Evolutionary conservation across 2,797 vertebrate genomes (phyloP).

Genomic region (Melanogrammus aeglefinus): DNA sequence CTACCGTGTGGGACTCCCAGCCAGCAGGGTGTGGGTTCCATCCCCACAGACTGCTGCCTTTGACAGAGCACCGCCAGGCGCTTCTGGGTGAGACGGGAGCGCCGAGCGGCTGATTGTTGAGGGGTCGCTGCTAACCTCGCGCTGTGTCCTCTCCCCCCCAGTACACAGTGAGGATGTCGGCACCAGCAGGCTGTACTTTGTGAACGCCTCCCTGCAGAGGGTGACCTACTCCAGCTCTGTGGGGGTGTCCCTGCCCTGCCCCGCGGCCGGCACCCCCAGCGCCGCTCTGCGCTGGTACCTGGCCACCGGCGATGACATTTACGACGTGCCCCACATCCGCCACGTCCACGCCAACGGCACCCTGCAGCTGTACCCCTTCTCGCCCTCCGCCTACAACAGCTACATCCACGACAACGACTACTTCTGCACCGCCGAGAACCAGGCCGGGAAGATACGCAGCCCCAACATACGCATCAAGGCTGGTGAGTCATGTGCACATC

Average conservation of each 20-base stretch:
- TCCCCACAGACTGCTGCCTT: no score
- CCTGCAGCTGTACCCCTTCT: slow-evolving; percentile 97
- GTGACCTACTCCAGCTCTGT: slow-evolving; percentile 99
- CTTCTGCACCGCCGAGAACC: slow-evolving; percentile 98
- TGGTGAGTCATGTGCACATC: slow-evolving; percentile 71
- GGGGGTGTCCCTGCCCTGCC: slow-evolving; percentile 99
- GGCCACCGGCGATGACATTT: slow-evolving; percentile 98
- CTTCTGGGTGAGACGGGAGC: no score
- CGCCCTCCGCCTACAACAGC: slow-evolving; percentile 98
- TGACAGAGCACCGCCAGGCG: no score
- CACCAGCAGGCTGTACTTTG: slow-evolving; percentile 98
- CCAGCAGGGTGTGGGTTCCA: no score
- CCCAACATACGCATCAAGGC: slow-evolving; percentile 97
- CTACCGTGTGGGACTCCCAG: no score
- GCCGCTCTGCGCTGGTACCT: slow-evolving; percentile 98
- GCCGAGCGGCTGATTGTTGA: no score
- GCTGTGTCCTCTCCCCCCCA: slow-evolving; percentile 48
- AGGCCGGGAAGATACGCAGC: slow-evolving; percentile 96
- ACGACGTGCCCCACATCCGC: slow-evolving; percentile 97
- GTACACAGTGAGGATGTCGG: slow-evolving; percentile 92
- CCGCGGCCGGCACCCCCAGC: slow-evolving; percentile 93
- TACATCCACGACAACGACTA: slow-evolving; percentile 99
- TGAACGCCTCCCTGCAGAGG: slow-evolving; percentile 98
- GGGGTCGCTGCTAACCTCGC: no score
- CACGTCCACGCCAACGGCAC: slow-evolving; percentile 98